Conservation (phyloP, 2,113 vertebrate genomes). For the Spea multiplicata region DNA sequence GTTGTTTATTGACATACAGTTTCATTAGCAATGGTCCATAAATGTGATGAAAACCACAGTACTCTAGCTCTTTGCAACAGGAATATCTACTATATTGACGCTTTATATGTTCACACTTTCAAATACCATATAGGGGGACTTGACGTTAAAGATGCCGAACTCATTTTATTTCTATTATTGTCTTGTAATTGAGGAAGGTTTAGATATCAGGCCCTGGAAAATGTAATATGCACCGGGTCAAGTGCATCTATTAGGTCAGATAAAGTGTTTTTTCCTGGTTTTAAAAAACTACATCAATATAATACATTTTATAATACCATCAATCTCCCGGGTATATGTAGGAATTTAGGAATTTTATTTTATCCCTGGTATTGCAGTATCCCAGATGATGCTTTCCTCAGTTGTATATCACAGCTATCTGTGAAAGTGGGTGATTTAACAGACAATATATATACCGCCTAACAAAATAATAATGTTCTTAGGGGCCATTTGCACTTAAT, state of each 20-base stretch:
- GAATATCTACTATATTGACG: neutral
- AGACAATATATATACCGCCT: too few species aligned
- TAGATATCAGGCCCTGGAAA: neutral
- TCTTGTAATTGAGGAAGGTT: neutral
- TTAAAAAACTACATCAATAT: too few species aligned
- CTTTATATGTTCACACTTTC: neutral
- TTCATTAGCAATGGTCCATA: conserved; percentile 52
- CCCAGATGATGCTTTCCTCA: too few species aligned
- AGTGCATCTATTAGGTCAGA: neutral
- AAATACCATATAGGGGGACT: neutral
- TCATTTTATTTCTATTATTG: neutral
- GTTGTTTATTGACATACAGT: conserved; percentile 54
- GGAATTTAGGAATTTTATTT: too few species aligned
- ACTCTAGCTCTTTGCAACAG: neutral
- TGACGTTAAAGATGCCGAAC: neutral
- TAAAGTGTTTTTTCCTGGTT: too few species aligned
- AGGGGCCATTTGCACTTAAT: too few species aligned
- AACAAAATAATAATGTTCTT: too few species aligned
- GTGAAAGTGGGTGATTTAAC: too few species aligned
- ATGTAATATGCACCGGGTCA: neutral
- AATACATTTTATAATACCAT: too few species aligned
- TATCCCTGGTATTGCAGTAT: too few species aligned
- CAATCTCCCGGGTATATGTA: too few species aligned
- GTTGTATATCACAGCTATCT: too few species aligned
- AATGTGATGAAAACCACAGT: conserved; percentile 1